Percentiles rank a stretch among this genome's conserved stretches.
Conservation (phyloP, 2,113 vertebrate species). For the Mastomys natalensis region DNA sequence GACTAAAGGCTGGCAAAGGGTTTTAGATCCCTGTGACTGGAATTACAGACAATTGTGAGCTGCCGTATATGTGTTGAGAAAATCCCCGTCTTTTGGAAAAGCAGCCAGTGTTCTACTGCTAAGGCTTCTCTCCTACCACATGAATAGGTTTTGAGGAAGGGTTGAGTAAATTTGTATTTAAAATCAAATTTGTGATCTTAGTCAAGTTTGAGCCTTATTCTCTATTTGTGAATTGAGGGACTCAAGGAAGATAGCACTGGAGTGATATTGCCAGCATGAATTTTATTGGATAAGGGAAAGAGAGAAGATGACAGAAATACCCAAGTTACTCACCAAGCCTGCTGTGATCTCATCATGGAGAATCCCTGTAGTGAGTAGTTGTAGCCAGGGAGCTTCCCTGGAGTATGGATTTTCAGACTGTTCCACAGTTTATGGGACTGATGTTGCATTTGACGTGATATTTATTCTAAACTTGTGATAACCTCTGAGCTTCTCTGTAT, state of each 20-base stretch:
- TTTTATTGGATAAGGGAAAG: not conserved
- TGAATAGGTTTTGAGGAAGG: not conserved
- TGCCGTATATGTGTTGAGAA: not conserved
- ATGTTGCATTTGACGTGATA: not conserved
- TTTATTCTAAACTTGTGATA: not conserved
- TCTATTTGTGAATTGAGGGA: not conserved
- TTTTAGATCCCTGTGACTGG: not conserved
- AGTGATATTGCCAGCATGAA: not conserved
- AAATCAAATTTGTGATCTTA: constrained; percentile 8
- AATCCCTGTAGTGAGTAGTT: not conserved
- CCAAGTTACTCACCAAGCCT: not conserved
- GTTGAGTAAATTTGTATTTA: not conserved
- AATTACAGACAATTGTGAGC: not conserved
- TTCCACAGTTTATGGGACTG: not conserved
- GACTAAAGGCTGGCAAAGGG: not conserved
- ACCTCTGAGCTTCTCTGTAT: not conserved
- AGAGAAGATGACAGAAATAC: not conserved
- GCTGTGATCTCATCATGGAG: not conserved
- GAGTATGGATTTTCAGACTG: not conserved
- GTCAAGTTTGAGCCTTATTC: not conserved
- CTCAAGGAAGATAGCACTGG: not conserved
- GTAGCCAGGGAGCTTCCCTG: not conserved
- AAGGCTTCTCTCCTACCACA: not conserved
- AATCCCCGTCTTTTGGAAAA: not conserved
- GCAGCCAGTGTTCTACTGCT: not conserved